Conservation (phyloP, 1,140 invertebrate species). For the Sycophaga agraensis region DNA sequence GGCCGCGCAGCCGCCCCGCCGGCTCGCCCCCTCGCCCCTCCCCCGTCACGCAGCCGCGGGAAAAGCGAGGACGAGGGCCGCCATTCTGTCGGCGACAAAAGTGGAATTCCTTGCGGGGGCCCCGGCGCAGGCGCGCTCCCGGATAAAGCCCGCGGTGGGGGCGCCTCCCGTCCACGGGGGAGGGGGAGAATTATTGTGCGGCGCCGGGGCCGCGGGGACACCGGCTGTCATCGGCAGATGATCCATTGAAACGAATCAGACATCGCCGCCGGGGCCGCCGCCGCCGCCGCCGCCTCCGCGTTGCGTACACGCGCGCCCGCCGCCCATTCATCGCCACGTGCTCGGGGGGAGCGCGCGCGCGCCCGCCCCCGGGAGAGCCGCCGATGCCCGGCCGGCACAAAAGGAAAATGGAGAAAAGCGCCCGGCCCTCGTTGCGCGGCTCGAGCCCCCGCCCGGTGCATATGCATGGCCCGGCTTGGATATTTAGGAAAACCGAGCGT, state of each 20-base stretch:
- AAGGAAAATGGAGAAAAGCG: neutral
- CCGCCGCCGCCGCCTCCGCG: neutral
- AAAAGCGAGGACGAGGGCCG: slow-evolving; percentile 16
- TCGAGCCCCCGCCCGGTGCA: too few relatives aligned
- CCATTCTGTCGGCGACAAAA: slow-evolving; percentile 41
- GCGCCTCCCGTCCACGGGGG: neutral
- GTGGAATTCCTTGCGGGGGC: slow-evolving; percentile 38
- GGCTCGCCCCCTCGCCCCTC: slow-evolving; percentile 19
- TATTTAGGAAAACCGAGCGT: too few relatives aligned
- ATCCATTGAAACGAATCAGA: slow-evolving; percentile 42
- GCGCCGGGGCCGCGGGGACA: slow-evolving; percentile 14
- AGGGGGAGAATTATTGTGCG: neutral
- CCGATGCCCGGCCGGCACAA: neutral
- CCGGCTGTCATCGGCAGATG: slow-evolving; percentile 41
- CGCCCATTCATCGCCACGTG: slow-evolving; percentile 17
- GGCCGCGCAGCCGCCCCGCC: too few relatives aligned
- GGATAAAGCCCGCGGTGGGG: neutral
- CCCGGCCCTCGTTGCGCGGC: neutral
- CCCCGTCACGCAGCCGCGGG: slow-evolving; percentile 17
- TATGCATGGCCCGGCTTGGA: too few relatives aligned
- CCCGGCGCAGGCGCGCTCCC: neutral
- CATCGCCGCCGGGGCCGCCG: neutral
- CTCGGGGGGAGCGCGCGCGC: slow-evolving; percentile 2
- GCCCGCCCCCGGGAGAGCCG: too few relatives aligned
- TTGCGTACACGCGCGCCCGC: neutral